Evolutionary conservation across 2,888 invertebrate species (phyloP).

Genomic region (Drosophila infuscata): DNA sequence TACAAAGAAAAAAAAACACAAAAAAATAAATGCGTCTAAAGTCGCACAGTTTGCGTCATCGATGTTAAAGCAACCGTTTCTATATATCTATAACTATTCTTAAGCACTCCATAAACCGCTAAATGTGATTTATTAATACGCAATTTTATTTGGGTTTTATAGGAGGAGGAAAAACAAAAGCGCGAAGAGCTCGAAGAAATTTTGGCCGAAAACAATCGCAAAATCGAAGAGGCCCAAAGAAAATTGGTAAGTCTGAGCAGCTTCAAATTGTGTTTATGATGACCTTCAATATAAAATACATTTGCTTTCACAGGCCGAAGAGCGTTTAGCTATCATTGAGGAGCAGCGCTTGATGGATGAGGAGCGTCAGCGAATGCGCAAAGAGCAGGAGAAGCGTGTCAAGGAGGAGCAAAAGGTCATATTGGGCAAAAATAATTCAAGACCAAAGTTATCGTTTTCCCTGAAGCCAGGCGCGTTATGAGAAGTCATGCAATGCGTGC

Average conservation of each 20-base stretch:
- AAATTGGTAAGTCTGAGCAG: conserved; percentile 91
- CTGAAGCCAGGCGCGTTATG: conserved; percentile 91
- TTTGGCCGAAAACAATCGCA: conserved; percentile 98
- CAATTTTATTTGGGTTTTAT: conserved; percentile 86
- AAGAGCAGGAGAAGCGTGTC: conserved; percentile 95
- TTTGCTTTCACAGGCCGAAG: conserved; percentile 92
- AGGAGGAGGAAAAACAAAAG: conserved; percentile 99
- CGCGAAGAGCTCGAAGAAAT: conserved; percentile 97
- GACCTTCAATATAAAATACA: background rate
- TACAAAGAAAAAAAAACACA: conserved; percentile 37
- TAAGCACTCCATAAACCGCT: conserved; percentile 46
- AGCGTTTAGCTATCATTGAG: conserved; percentile 97
- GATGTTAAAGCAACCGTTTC: conserved; percentile 66
- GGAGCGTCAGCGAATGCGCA: conserved; percentile 95
- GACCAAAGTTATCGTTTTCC: conserved; percentile 97
- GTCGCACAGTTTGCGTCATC: conserved; percentile 55
- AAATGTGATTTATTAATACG: conserved; percentile 60
- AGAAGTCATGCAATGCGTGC: conserved; percentile 71
- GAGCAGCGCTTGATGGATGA: conserved; percentile 98
- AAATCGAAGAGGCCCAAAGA: conserved; percentile 98
- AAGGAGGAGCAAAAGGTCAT: conserved; percentile 99
- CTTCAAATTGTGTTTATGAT: background rate
- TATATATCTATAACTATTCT: conserved; percentile 49
- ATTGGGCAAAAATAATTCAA: conserved; percentile 97
- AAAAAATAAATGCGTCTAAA: conserved; percentile 41